Base-by-base conservation (phyloP, 2,888 invertebrate genomes). In the Caenorhabditis sp. region DNA sequence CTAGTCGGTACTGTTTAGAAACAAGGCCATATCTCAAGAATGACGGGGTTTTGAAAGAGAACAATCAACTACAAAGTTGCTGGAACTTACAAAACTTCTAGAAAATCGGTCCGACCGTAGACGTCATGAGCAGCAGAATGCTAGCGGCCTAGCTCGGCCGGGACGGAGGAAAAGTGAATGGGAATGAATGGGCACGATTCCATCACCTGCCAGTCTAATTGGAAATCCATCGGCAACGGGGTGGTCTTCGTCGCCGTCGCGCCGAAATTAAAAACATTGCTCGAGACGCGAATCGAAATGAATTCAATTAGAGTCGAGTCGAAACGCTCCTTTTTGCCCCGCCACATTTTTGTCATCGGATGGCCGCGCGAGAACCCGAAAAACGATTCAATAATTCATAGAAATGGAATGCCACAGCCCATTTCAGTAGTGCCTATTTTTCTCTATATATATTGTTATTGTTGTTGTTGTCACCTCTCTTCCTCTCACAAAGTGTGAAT, bases 351-450 rank as follows among this genome's bases (percentile, higher is more conserved):
- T n/a, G n/a, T n/a, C n/a, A n/a, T n/a, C n/a, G n/a, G n/a, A n/a
- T n/a, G n/a, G n/a, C n/a, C n/a, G n/a, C n/a, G n/a, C n/a, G n/a
- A 9, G 6, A 35, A 35, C 35, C 35, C 35, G 30, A 30, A 56
- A 37, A 37, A 20, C 45, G 46, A 46, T 32, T 30, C 53, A 65
- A 65, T 65, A 55, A 65, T 65, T 65, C 65, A 65, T 62, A 43
- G 45, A 35, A 39, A 26, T 41, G 39, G 24, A 20, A 17, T 26
- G 22, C 37, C 17, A 41, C n/a, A n/a, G n/a, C n/a, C 41, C 9
- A 9, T 41, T 41, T 41, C 56, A 30, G 30, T 2, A 2, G 20
- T 17, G 20, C 45, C 32, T n/a, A 6, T 26, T 26, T 37, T 24
- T 39, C 37, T 22, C 52, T n/a, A 62, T 50, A 39, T 39, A 30